Conservation (phyloP, 2,888 invertebrate species). For the Oscheius sp. region DNA sequence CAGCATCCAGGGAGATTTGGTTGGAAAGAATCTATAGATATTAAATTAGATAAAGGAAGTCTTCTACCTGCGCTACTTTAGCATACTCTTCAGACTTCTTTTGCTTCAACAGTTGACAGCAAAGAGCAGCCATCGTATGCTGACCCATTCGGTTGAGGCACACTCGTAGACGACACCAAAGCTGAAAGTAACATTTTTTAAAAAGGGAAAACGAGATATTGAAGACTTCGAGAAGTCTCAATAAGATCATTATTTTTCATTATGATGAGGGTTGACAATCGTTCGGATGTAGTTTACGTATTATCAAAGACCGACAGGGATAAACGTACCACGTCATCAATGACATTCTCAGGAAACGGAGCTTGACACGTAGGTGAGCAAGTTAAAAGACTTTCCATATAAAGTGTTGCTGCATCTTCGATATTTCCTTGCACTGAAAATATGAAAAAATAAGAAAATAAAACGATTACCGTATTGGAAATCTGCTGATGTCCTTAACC, state of each 20-base stretch:
- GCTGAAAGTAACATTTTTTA: constrained; percentile 21
- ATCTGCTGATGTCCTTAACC: constrained; percentile 25
- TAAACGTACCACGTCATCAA: constrained; percentile 24
- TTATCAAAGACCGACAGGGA: no score
- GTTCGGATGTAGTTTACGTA: no score
- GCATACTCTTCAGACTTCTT: constrained; percentile 2
- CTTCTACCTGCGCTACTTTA: no score
- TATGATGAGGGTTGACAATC: no score
- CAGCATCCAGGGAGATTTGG: constrained; percentile 3
- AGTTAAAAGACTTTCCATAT: constrained; percentile 18
- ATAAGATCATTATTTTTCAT: no score
- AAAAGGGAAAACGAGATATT: no score
- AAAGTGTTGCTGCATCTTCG: constrained; percentile 10
- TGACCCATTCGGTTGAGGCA: constrained; percentile 4
- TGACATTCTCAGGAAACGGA: constrained; percentile 21
- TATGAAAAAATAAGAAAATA: background rate
- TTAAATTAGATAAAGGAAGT: no score
- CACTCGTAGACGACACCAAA: constrained; percentile 20
- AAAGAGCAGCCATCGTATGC: constrained; percentile 24
- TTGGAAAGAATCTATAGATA: background rate
- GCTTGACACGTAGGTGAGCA: background rate
- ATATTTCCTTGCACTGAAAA: constrained; percentile 22
- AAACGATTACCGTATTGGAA: constrained; percentile 25
- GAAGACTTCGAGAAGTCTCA: no score
- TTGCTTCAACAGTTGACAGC: constrained; percentile 18